Evolutionary conservation across 2,888 invertebrate species (phyloP).

Genomic region (Chaetoderma sp.): DNA sequence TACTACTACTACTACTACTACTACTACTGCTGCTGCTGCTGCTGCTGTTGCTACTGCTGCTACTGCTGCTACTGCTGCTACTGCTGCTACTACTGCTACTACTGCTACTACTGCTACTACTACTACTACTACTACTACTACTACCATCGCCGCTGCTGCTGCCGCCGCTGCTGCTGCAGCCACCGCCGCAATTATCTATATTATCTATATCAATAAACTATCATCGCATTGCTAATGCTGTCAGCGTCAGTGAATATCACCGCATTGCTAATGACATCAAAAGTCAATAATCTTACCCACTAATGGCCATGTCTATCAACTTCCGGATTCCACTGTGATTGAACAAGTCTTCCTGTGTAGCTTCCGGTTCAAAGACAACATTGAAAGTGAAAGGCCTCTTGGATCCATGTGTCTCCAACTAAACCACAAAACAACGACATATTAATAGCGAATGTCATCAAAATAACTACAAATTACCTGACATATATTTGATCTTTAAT

Average conservation of each 20-base stretch:
- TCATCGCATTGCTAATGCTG: too few species aligned
- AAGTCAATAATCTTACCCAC: too few species aligned
- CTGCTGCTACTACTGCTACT: neutral
- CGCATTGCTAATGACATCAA: too few species aligned
- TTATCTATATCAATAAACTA: neutral
- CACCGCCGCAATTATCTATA: neutral
- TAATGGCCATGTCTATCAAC: slow-evolving; percentile 92
- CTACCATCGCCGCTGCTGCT: neutral
- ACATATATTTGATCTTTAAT: neutral
- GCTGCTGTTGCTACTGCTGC: slow-evolving; percentile 7
- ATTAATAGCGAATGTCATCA: slow-evolving; percentile 11
- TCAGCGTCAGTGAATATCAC: too few species aligned
- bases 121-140: neutral
- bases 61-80: slow-evolving; percentile 8
- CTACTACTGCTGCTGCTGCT: slow-evolving; percentile 8
- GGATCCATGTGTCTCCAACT: slow-evolving; percentile 70
- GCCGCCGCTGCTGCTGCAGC: neutral
- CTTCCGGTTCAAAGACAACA: slow-evolving; percentile 92
- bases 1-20: too few species aligned
- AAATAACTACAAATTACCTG: too few species aligned
- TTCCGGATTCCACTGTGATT: slow-evolving; percentile 91
- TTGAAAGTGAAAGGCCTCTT: slow-evolving; percentile 91
- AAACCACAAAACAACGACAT: slow-evolving; percentile 28
- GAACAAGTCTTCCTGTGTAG: slow-evolving; percentile 85
- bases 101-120: slow-evolving; percentile 8